Evolutionary conservation across 2,888 invertebrate genomes (phyloP), one percentile per base, ranked within the genome.

Genomic region (Xestia ashworthii): DNA sequence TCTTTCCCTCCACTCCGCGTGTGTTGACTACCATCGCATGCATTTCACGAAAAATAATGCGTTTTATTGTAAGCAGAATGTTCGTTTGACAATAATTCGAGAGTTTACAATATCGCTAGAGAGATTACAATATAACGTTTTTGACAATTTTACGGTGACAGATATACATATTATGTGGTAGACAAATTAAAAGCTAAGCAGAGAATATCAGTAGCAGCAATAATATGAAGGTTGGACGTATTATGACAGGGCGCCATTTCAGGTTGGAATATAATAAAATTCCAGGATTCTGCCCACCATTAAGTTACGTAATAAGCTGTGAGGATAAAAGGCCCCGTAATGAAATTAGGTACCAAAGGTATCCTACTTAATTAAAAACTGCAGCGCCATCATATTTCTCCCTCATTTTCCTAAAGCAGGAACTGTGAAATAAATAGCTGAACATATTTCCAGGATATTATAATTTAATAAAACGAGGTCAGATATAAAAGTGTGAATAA

Each of bases 401-500:
- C 9, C 66, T 44, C 16, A 48, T 48, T 66, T 70, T 25, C n/a
- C 50, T 16, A n/a, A 14, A 44, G 8, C 19, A 32, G n/a, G 19
- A 19, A 44, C 32, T n/a, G 16, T 14, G 22, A 3, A 38, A 53
- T 62, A 55, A 58, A 50, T 58, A 66, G 12, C 46, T 25, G 53
- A 48, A 41, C 19, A 55, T 22, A 69, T 81, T 70, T 62, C 38
- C 22, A 71, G 50, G 19, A 60, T 41, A 55, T 50, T 75, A 55
- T 71, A 76, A 62, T 70, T 65, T 55, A 67, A 75, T 58, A 60
- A 73, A 80, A 67, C n/a, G 67, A 70, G 73, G 73, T 65, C 71
- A 62, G 73, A 55, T 55, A 67, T 48, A 68, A 73, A 71, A 84
- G 60, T 74, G 65, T 71, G 64, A 74, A 76, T 76, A 71, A 76